Evolutionary conservation across 92 coral and sea anemone genomes (phyloP), one percentile per base, ranked within the genome.

Genomic region (Zoanthus solanderi): DNA sequence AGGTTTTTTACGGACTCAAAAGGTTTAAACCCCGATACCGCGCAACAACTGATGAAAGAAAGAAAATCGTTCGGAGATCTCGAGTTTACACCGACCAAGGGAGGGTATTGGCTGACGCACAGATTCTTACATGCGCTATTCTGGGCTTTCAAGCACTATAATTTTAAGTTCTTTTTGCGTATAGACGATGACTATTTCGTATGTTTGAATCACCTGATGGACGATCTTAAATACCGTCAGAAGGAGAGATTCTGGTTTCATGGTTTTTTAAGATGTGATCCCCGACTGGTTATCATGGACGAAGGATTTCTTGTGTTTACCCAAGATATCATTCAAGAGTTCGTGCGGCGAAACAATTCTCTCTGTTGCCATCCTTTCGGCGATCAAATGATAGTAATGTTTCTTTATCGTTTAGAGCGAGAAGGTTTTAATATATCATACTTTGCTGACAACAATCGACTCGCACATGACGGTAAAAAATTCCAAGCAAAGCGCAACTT

Each of bases 161-260:
- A 85, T 15, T 92, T 92, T 78, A 17, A 82, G 8, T 92, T 79
- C 73, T 83, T 89, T 65, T 31, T 92, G 71, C 90, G 85, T 12
- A 47, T 85, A 6, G 94, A 91, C 61, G 94, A 91, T 16, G 94
- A 91, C 31, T 89, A 92, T 57, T 92, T 92, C 68, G 88, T 92
- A 0, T 92, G 94, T 76, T 73, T 92, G 72, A 78, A 91, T 72
- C 88, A 91, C 66, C 68, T 91, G 37, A 6, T 69, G 7, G 66
- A 30, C 32, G 92, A 88, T 28, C 4, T 91, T n/a, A 82, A 91
- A 56, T 79, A 83, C 31, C 88, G 94, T 13, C 76, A 89, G 65
- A 52, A 91, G 15, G 92, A 91, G 23, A 78, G 78, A 71, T 72
- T 82, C 14, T 54, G 88, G 23, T 91, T 88, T 75, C 89, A 92